These are phyloP conservation scores for Porites divaricata DNA, from an alignment of 92 coral and sea anemone genomes.

Conservation along the genomic window DNA sequence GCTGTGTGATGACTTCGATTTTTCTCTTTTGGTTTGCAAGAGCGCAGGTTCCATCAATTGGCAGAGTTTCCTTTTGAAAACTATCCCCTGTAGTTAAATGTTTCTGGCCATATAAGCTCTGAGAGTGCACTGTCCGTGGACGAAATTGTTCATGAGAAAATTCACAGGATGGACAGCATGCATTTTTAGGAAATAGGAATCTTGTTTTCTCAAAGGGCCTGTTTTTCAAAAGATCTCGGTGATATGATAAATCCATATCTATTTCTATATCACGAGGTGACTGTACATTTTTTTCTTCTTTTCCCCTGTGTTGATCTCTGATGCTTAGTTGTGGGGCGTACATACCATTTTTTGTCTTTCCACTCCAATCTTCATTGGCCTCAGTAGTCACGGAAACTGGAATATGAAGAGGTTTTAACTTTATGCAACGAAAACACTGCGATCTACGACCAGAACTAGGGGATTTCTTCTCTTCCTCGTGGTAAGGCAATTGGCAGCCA, in stretches of 20 bases:
- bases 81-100: not conserved
- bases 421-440: not conserved
- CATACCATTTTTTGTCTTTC: not conserved
- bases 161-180: conserved; percentile 1
- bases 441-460: conserved; percentile 8
- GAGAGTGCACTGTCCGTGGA: not conserved
- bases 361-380: not conserved
- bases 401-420: not conserved
- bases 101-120: not conserved
- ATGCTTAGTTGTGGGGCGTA: not conserved
- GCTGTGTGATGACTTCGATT: not conserved
- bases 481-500: not conserved
- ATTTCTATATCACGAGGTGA: not conserved
- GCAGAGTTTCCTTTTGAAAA: not conserved
- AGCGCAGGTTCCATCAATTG: not conserved
- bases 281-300: not conserved
- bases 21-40: not conserved
- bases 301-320: not conserved
- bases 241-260: not conserved
- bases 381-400: not conserved
- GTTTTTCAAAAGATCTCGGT: not conserved
- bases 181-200: not conserved
- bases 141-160: not conserved
- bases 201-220: not conserved
- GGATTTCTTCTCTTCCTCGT: not conserved